phyloP scores from a whole-genome alignment of 2,888 invertebrate species.

The Tribolium freemani region DNA sequence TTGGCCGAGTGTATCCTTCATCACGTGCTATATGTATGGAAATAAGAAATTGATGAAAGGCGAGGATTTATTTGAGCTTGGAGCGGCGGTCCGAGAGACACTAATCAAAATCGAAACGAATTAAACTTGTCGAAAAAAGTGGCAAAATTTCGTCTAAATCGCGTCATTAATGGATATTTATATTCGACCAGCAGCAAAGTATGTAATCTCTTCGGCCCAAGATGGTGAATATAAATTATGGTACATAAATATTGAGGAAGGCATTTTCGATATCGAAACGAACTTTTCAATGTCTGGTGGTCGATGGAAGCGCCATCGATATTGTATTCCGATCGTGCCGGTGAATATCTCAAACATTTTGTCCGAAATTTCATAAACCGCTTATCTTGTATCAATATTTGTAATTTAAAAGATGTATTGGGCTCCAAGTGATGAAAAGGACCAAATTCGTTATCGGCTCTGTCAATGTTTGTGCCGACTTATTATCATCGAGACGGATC shows the following conservation, averaged over 20 bases:
- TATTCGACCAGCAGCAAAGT: slow-evolving; percentile 48
- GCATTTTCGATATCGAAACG: slow-evolving; percentile 51
- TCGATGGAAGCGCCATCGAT: slow-evolving; percentile 49
- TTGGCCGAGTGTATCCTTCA: slow-evolving; percentile 61
- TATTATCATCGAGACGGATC: slow-evolving; percentile 39
- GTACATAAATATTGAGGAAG: slow-evolving; percentile 61
- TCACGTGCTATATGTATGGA: slow-evolving; percentile 66
- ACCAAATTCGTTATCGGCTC: slow-evolving; percentile 48
- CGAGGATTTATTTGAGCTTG: slow-evolving; percentile 60
- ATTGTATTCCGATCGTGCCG: slow-evolving; percentile 64
- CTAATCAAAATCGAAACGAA: slow-evolving; percentile 24
- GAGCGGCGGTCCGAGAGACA: slow-evolving; percentile 12
- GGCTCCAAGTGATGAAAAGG: slow-evolving; percentile 49
- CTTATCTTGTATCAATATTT: slow-evolving; percentile 69
- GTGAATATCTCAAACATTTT: slow-evolving; percentile 67
- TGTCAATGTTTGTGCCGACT: slow-evolving; percentile 53
- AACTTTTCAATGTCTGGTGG: slow-evolving; percentile 38
- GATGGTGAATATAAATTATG: slow-evolving; percentile 66
- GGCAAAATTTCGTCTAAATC: background rate
- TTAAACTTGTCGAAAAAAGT: background rate
- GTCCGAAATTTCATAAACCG: slow-evolving; percentile 68
- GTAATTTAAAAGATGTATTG: slow-evolving; percentile 67
- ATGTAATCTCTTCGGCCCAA: slow-evolving; percentile 58
- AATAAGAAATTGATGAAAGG: slow-evolving; percentile 66
- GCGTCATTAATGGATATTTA: slow-evolving; percentile 44